Evolutionary conservation across 2,797 vertebrate genomes (phyloP).

Genomic region (Chrysocyon brachyurus): DNA sequence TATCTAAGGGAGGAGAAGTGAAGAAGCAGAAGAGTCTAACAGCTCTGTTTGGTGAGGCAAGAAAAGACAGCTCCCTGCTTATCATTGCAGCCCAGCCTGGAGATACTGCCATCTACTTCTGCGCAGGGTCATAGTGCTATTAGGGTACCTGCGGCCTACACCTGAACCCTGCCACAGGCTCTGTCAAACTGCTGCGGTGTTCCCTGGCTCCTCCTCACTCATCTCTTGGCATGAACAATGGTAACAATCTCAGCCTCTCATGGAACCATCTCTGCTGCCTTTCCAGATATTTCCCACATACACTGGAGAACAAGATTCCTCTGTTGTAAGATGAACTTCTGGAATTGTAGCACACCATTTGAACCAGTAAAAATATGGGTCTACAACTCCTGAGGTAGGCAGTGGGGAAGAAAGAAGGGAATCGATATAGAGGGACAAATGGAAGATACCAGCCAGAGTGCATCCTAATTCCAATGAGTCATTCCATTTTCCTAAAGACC

Average conservation of each 20-base stretch:
- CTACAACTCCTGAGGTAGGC: neutral
- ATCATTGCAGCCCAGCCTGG: neutral
- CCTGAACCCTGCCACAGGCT: neutral
- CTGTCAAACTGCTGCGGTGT: neutral
- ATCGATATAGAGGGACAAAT: neutral
- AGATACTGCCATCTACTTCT: conserved; percentile 61
- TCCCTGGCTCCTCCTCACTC: neutral
- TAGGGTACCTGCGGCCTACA: neutral
- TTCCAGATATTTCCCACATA: neutral
- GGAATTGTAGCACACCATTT: neutral
- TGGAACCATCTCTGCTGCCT: neutral
- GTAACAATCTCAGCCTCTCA: neutral
- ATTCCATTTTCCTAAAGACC: neutral
- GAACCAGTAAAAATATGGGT: neutral
- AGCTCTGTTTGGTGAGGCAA: conserved; percentile 16
- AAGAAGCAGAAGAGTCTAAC: conserved; percentile 43
- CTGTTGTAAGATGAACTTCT: neutral
- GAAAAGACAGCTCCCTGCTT: conserved; percentile 58
- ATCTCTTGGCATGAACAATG: neutral
- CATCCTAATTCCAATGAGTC: neutral
- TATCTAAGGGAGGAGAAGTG: neutral
- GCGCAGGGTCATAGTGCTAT: conserved; percentile 42
- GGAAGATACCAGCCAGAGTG: neutral
- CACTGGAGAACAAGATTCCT: neutral
- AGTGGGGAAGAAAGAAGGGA: neutral